A percentile compares a stretch with the other conserved stretches of the same genome.
These are phyloP conservation scores for Pristionchus japonicus DNA, from an alignment of 2,888 invertebrate species.

Conservation along the genomic window DNA sequence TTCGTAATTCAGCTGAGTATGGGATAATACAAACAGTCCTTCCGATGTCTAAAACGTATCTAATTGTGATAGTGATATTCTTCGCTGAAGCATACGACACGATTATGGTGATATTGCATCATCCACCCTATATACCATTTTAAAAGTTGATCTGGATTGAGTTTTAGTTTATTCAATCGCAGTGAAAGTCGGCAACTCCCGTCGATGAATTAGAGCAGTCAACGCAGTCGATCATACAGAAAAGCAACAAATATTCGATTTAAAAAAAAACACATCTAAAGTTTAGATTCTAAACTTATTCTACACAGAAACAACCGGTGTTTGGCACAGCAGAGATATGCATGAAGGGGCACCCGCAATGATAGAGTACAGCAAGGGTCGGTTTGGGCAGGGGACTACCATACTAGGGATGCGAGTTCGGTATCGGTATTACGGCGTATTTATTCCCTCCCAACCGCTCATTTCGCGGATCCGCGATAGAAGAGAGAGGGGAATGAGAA, in stretches of 20 bases:
- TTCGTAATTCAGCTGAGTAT: no score
- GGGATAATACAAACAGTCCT: no score
- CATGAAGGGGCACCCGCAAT: neutral
- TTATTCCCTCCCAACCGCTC: no score
- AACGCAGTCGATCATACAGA: neutral
- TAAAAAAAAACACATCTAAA: neutral
- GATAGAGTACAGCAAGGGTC: neutral
- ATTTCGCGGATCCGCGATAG: no score
- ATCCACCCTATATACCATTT: no score
- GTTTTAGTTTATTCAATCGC: neutral
- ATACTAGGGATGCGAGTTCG: neutral
- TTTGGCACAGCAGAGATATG: slow-evolving; percentile 7
- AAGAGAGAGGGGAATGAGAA: no score
- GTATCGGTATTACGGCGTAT: no score
- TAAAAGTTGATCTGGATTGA: neutral
- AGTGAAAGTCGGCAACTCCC: neutral
- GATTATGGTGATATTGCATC: no score
- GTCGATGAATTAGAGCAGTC: neutral
- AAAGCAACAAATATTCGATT: neutral
- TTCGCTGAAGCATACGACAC: no score
- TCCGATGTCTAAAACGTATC: no score
- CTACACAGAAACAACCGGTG: neutral
- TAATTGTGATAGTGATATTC: no score
- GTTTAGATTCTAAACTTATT: slow-evolving; percentile 1
- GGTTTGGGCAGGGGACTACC: neutral